Percentiles rank a stretch among this genome's conserved stretches.
Conservation (phyloP, 1,140 invertebrate genomes). For the Acyrthosiphon pisum region DNA sequence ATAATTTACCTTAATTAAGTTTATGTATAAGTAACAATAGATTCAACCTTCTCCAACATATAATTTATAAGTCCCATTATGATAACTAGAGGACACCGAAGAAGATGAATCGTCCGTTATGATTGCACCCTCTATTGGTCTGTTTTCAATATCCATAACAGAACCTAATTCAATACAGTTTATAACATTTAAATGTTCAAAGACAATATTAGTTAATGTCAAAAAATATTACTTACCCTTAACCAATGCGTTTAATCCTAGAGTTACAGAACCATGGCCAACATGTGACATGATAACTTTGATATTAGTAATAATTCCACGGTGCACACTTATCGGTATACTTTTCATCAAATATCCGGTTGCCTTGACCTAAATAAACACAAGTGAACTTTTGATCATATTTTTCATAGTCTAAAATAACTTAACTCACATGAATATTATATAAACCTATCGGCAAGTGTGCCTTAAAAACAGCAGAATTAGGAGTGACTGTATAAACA, state of each 20-base stretch:
- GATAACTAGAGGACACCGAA: neutral
- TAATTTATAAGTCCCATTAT: slow-evolving; percentile 35
- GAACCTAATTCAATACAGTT: slow-evolving; percentile 64
- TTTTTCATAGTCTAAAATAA: neutral
- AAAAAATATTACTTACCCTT: slow-evolving; percentile 59
- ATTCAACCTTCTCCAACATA: neutral
- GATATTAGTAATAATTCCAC: slow-evolving; percentile 62
- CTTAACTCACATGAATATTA: slow-evolving; percentile 64
- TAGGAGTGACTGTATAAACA: slow-evolving; percentile 70
- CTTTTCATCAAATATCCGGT: neutral
- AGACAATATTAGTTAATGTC: neutral
- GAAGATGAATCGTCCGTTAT: slow-evolving; percentile 65
- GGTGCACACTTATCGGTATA: slow-evolving; percentile 55
- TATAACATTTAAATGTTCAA: neutral
- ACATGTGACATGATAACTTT: slow-evolving; percentile 61
- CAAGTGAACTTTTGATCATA: neutral
- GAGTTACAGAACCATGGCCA: slow-evolving; percentile 46
- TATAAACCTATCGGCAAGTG: slow-evolving; percentile 73
- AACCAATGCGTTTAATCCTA: slow-evolving; percentile 27
- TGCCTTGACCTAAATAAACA: slow-evolving; percentile 40
- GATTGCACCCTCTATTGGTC: slow-evolving; percentile 69
- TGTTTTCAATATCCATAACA: slow-evolving; percentile 67
- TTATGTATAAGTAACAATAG: neutral
- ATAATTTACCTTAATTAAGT: neutral
- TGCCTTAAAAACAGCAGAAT: slow-evolving; percentile 74